Percentiles rank a stretch among this genome's conserved stretches.
phyloP scores from a whole-genome alignment of 1,140 invertebrate species.

The Brachionus plicatilis region DNA sequence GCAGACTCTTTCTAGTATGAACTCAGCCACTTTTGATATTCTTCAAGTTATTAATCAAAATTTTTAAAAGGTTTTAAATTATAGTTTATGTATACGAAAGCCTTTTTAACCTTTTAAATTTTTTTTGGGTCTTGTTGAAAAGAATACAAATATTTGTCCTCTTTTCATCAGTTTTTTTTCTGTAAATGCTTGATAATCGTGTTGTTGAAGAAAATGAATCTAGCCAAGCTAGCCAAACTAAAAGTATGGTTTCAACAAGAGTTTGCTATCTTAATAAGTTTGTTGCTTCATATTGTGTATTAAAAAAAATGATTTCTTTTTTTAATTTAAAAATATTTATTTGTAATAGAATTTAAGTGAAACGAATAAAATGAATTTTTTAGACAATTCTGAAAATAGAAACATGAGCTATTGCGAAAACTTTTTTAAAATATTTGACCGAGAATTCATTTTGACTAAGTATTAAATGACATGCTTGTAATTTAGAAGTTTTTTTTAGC shows the following conservation, averaged over 20 bases:
- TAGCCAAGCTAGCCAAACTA: background rate
- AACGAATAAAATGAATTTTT: background rate
- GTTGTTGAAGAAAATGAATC: background rate
- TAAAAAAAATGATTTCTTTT: background rate
- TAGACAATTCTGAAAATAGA: constrained; percentile 8
- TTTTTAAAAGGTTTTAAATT: constrained; percentile 3
- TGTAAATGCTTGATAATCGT: background rate
- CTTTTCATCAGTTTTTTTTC: background rate
- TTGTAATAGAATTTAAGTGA: no score
- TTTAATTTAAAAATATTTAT: background rate
- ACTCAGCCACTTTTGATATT: background rate
- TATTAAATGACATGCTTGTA: constrained; percentile 8
- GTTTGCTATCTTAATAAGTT: background rate
- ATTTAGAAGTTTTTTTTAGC: background rate
- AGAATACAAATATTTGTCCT: constrained; percentile 1
- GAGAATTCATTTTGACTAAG: background rate
- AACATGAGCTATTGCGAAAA: background rate
- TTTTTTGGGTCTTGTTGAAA: background rate
- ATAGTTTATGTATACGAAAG: background rate
- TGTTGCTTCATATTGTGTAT: background rate
- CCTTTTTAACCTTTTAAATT: background rate
- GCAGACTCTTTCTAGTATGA: background rate
- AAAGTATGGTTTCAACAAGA: background rate
- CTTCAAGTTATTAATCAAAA: background rate
- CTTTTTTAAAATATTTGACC: background rate